phyloP scores from a whole-genome alignment of 2,113 vertebrate genomes.

The Trogon surrucura region DNA sequence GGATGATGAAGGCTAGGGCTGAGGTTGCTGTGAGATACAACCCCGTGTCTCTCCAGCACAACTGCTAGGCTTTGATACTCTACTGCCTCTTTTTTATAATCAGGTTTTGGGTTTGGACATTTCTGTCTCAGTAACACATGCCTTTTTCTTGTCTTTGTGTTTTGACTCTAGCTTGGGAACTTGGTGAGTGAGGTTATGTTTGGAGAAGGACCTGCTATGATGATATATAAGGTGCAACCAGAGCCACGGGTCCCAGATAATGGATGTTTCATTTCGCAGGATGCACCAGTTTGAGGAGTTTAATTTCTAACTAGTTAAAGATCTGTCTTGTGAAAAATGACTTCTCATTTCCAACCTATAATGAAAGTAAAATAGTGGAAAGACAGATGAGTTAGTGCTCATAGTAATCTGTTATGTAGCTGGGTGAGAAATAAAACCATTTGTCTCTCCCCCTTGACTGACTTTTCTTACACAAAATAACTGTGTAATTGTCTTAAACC shows the following conservation, averaged over 20 bases:
- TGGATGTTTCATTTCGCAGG: slow-evolving; percentile 37
- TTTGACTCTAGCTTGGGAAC: not conserved
- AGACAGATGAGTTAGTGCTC: slow-evolving; percentile 66
- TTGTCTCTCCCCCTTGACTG: slow-evolving; percentile 57
- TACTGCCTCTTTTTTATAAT: not conserved
- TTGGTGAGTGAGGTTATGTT: not conserved
- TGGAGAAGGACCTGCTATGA: not conserved
- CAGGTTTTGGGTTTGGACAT: not conserved
- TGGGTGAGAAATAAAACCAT: slow-evolving; percentile 74
- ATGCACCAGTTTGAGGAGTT: slow-evolving; percentile 27
- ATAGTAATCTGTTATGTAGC: slow-evolving; percentile 66
- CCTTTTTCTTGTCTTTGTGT: not conserved
- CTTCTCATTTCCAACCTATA: slow-evolving; percentile 72
- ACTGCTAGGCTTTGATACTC: not conserved
- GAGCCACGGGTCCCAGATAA: slow-evolving; percentile 37
- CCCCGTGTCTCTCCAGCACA: not conserved
- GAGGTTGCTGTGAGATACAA: not conserved
- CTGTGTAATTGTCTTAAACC: slow-evolving; percentile 77
- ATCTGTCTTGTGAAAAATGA: slow-evolving; percentile 71
- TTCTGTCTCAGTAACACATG: not conserved
- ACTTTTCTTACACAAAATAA: slow-evolving; percentile 66
- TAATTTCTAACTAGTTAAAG: slow-evolving; percentile 66
- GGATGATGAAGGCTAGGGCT: not conserved
- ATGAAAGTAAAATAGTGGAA: slow-evolving; percentile 71
- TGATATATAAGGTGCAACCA: slow-evolving; percentile 11